A percentile compares a stretch with the other conserved stretches of the same genome.
Conservation (phyloP, 2,797 vertebrate species). For the Steatocranus sp. region DNA sequence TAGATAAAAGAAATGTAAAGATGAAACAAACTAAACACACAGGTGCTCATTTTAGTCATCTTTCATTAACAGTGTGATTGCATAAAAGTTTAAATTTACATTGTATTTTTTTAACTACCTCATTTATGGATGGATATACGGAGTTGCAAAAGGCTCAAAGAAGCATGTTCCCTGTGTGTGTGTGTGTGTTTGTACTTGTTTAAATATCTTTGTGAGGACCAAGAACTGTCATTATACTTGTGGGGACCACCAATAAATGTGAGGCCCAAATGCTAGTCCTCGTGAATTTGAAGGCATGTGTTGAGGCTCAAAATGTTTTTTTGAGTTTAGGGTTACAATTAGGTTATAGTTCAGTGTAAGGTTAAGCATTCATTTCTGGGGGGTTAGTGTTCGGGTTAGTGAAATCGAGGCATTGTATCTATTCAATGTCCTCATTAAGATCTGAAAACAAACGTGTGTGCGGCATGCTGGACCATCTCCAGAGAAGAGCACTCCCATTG, state of each 20-base stretch:
- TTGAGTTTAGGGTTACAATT: neutral
- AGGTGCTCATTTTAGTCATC: constrained; percentile 35
- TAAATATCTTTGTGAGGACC: neutral
- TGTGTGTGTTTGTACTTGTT: neutral
- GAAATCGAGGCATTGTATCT: neutral
- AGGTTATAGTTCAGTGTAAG: neutral
- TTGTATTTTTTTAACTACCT: neutral
- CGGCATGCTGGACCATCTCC: constrained; percentile 6
- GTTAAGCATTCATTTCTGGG: neutral
- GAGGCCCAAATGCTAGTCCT: neutral
- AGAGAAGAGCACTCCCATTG: constrained; percentile 33
- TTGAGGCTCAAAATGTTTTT: neutral
- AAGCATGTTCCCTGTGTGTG: neutral
- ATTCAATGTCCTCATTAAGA: neutral
- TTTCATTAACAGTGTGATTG: constrained; percentile 4
- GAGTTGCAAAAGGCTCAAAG: neutral
- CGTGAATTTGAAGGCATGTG: neutral
- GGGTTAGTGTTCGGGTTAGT: neutral
- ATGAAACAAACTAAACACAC: constrained; percentile 47
- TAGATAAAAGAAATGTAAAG: constrained; percentile 53
- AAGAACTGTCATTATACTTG: neutral
- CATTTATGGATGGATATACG: neutral
- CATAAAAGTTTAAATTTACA: neutral
- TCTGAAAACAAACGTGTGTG: neutral
- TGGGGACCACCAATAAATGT: neutral